Conservation (phyloP, 2,113 vertebrate species). For the Puntigrus tetrazona region DNA sequence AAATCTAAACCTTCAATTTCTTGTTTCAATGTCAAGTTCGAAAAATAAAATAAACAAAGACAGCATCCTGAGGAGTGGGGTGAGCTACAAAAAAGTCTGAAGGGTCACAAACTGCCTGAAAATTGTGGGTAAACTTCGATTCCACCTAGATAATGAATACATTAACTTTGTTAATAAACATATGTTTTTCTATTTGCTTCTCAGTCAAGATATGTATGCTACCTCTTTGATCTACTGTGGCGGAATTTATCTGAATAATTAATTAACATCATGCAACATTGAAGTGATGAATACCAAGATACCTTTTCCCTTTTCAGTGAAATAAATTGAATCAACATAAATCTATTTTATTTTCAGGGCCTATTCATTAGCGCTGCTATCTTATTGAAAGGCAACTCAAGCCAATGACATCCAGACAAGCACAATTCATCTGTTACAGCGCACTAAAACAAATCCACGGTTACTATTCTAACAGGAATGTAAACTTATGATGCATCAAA, state of each 20-base stretch:
- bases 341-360: conserved; percentile 50
- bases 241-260: neutral
- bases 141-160: too few species aligned
- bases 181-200: neutral
- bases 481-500: conserved; percentile 74
- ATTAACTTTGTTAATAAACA: neutral
- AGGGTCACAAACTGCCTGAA: too few species aligned
- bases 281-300: neutral
- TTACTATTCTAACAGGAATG: conserved; percentile 82
- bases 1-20: neutral
- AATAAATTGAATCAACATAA: conserved; percentile 44
- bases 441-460: conserved; percentile 75
- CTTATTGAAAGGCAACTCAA: conserved; percentile 26
- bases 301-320: conserved; percentile 6
- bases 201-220: neutral
- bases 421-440: conserved; percentile 65
- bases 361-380: neutral
- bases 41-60: neutral
- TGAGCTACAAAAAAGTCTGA: neutral
- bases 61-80: neutral
- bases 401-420: conserved; percentile 44
- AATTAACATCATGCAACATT: conserved; percentile 2
- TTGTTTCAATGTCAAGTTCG: neutral
- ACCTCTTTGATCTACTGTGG: neutral
- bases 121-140: too few species aligned